Evolutionary conservation across 2,113 vertebrate species (phyloP), one percentile per base, ranked within the genome.

Genomic region (Megaceryle torquata): DNA sequence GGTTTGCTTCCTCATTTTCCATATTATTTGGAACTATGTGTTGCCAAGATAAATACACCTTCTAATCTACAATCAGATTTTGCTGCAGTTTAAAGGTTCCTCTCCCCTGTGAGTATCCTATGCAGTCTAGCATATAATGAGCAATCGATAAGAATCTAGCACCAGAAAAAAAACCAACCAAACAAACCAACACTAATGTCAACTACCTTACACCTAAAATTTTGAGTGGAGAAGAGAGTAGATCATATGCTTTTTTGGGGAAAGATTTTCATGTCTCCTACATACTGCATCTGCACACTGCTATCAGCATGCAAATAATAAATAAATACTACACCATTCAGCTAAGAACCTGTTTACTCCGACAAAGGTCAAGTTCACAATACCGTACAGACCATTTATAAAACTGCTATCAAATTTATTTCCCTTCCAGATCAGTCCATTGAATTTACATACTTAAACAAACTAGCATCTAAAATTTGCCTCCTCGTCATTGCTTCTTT

Each of bases 371-470:
- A 94, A 86, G 91, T 75, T 93, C 95, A 81, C n/a, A 83, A 74
- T 91, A 88, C 88, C 51, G 64, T 90, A n/a, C 6, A 86, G 90
- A 88, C 33, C 43, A 68, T 50, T 67, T 56, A 68, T 81, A 84
- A 86, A 94, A 86, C 39, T 94, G 60, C 56, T 81, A 86, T 74
- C 71, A 91, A 60, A 91, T 86, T 96, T 96, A 88, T 95, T 95
- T 95, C 85, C 51, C 71, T 93, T 93, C 82, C 46, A 90, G 79
- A 94, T 86, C 85, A 96, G 71, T 90, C 88, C 93, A 93, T 88
- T 91, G 90, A 96, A 96, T 96, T 96, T 96, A 94, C 92, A 86
- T 94, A 80, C 60, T 96, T 95, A 97, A 96, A 94, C 61, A 95
- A 96, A 95, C 92, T 84, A 84, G 82, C 72, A 91, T 93, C 86